Percentiles rank a stretch among this genome's conserved stretches.
These are phyloP conservation scores for Lepus europaeus DNA, from an alignment of 2,113 vertebrate genomes.

Conservation along the genomic window DNA sequence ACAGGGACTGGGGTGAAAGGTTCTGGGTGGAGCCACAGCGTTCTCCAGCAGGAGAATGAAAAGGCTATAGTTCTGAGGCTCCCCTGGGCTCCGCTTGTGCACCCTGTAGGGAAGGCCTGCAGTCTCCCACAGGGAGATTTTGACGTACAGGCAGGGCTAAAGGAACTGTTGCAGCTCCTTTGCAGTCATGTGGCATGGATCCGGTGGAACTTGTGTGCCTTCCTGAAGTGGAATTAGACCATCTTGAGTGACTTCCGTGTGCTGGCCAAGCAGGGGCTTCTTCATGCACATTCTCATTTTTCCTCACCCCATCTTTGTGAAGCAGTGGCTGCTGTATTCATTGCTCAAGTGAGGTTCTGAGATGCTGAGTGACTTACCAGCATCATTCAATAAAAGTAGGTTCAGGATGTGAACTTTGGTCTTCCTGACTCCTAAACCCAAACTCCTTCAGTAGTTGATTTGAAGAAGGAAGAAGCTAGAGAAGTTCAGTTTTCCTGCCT, in stretches of 20 bases:
- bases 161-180: not conserved
- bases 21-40: not conserved
- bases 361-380: not conserved
- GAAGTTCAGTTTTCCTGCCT: not conserved
- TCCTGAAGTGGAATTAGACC: not conserved
- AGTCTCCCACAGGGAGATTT: not conserved
- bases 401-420: not conserved
- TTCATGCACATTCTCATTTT: not conserved
- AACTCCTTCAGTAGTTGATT: not conserved
- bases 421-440: not conserved
- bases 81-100: not conserved
- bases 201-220: not conserved
- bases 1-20: conserved; percentile 49
- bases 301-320: not conserved
- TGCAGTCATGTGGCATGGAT: not conserved
- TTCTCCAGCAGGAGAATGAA: conserved; percentile 41
- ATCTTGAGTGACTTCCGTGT: not conserved
- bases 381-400: not conserved
- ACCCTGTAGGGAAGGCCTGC: not conserved
- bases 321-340: not conserved
- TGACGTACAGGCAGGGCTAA: not conserved
- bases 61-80: not conserved
- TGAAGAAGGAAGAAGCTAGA: not conserved
- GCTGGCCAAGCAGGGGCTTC: not conserved
- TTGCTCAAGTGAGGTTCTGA: not conserved